Conservation (phyloP, 2,797 vertebrate species). For the Xiphorhynchus erythropygius region DNA sequence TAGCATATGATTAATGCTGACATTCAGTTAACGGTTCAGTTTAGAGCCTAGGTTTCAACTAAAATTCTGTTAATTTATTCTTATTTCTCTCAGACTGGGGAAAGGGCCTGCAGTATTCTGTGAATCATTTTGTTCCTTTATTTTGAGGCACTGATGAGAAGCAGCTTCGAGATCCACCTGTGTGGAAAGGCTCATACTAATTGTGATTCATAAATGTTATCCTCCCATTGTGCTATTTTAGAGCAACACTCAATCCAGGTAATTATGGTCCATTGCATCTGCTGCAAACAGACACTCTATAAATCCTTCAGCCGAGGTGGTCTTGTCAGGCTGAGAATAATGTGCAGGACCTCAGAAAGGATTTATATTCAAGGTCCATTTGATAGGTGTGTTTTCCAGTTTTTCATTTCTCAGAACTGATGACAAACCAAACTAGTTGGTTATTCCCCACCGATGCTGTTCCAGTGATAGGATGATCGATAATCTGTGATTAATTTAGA, state of each 20-base stretch:
- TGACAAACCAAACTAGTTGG: conserved; percentile 60
- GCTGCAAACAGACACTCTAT: conserved; percentile 53
- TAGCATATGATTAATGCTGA: background rate
- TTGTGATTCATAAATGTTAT: conserved; percentile 71
- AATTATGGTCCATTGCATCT: conserved; percentile 63
- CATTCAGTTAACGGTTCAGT: background rate
- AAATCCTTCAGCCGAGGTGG: conserved; percentile 69
- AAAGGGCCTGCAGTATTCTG: background rate
- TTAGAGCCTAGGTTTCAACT: background rate
- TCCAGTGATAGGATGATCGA: conserved; percentile 66
- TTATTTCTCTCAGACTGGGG: background rate
- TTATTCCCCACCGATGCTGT: conserved; percentile 62
- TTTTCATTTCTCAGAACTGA: conserved; percentile 71
- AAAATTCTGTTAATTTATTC: background rate
- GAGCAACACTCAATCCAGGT: conserved; percentile 52
- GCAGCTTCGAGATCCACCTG: background rate
- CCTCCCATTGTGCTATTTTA: conserved; percentile 50
- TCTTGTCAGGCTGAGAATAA: conserved; percentile 68
- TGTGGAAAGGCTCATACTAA: conserved; percentile 39
- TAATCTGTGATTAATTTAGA: conserved; percentile 74
- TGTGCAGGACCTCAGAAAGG: conserved; percentile 53
- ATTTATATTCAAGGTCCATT: conserved; percentile 69
- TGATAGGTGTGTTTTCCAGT: conserved; percentile 53
- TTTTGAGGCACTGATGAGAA: background rate
- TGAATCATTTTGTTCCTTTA: background rate